phyloP scores from a whole-genome alignment of 2,113 vertebrate genomes.

The Trinectes maculatus region DNA sequence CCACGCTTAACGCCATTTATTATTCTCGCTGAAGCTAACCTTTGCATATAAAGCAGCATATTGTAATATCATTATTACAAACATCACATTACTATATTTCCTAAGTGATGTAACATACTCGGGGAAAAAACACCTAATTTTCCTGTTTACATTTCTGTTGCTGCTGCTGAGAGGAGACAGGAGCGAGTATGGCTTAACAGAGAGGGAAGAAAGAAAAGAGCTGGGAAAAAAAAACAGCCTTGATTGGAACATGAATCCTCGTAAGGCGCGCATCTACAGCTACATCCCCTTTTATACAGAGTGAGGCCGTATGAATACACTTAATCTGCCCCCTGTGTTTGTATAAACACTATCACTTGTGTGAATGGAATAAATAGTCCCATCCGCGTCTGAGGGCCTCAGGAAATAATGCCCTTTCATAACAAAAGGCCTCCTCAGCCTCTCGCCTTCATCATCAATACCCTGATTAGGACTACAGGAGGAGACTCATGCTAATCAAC shows the following conservation, averaged over 20 bases:
- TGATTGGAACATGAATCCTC: constrained; percentile 10
- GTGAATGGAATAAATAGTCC: constrained; percentile 9
- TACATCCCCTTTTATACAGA: neutral
- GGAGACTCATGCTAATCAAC: constrained; percentile 58
- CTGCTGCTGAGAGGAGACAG: constrained; percentile 10
- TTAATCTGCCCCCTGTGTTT: constrained; percentile 4
- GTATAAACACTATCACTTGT: constrained; percentile 17
- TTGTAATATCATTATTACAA: no score
- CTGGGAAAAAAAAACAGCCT: no score
- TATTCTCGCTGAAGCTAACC: no score
- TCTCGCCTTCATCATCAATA: constrained; percentile 55
- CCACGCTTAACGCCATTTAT: neutral
- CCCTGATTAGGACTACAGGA: constrained; percentile 61
- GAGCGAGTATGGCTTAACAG: no score
- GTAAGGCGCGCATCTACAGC: no score
- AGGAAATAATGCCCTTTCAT: constrained; percentile 26
- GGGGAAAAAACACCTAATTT: no score
- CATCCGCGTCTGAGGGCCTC: neutral
- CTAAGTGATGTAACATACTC: no score
- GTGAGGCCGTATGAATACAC: constrained; percentile 13
- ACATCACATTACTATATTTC: neutral
- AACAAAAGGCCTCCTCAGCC: constrained; percentile 43
- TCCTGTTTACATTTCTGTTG: no score
- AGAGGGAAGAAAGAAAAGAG: no score
- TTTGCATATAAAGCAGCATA: no score